These are phyloP conservation scores for Xiphophorus maculatus DNA, from an alignment of 2,113 vertebrate genomes.

Conservation along the genomic window DNA sequence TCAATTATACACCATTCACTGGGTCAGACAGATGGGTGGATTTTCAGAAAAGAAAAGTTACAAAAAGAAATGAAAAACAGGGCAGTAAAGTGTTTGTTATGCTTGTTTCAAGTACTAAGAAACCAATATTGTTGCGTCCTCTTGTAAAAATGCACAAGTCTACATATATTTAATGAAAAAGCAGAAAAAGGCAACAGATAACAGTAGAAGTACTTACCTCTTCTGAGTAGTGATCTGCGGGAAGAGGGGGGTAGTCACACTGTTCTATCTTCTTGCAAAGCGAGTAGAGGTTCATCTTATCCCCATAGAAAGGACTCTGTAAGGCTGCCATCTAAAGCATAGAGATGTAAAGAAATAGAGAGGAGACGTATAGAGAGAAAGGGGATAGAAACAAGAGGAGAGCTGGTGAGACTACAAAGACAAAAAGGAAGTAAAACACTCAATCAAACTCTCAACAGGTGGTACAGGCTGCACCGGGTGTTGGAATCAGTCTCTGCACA, in stretches of 20 bases:
- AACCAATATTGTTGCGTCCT: constrained; percentile 5
- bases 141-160: constrained; percentile 27
- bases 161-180: constrained; percentile 1
- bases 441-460: constrained; percentile 40
- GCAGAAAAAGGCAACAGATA: constrained; percentile 6
- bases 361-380: constrained; percentile 8
- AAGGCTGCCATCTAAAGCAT: constrained; percentile 93
- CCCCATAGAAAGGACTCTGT: constrained; percentile 98
- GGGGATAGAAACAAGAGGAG: constrained; percentile 7
- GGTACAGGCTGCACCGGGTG: background rate
- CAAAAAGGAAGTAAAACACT: constrained; percentile 26
- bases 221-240: constrained; percentile 99
- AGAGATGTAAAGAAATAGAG: constrained; percentile 37
- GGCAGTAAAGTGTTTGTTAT: constrained; percentile 33
- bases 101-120: constrained; percentile 5
- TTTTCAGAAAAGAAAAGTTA: constrained; percentile 36
- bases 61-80: constrained; percentile 30
- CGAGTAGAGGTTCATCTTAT: constrained; percentile 99
- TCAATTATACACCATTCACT: constrained; percentile 49
- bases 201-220: constrained; percentile 80
- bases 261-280: constrained; percentile 99
- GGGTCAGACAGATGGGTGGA: constrained; percentile 43
- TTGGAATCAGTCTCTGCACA: background rate
- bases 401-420: constrained; percentile 6
- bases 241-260: constrained; percentile 98